These are phyloP conservation scores for Zaprionus taronus DNA, from an alignment of 1,140 invertebrate genomes.

Conservation along the genomic window DNA sequence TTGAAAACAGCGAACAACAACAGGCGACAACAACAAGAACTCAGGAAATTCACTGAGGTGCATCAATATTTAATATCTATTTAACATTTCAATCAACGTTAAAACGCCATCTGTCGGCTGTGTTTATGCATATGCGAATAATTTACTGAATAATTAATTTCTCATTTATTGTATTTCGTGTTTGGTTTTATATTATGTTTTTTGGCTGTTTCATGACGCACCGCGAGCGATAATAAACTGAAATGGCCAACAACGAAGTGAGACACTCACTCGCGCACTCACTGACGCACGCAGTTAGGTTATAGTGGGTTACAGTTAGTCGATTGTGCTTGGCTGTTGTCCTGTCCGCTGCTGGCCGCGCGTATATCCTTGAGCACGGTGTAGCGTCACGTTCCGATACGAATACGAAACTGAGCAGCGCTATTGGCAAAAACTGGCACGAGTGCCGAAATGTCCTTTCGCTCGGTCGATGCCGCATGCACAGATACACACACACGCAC, in stretches of 20 bases:
- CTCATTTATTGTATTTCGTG: constrained; percentile 76
- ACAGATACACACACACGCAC: background rate
- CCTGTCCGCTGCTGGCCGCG: constrained; percentile 46
- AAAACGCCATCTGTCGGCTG: constrained; percentile 3
- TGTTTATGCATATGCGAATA: constrained; percentile 54
- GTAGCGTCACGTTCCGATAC: constrained; percentile 84
- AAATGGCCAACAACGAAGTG: constrained; percentile 52
- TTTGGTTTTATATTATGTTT: constrained; percentile 50
- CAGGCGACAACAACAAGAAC: background rate
- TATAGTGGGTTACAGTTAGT: constrained; percentile 14
- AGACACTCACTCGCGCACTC: constrained; percentile 38
- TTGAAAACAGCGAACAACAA: constrained; percentile 19
- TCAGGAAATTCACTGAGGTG: constrained; percentile 5
- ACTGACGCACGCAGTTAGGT: constrained; percentile 9
- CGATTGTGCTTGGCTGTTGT: constrained; percentile 36
- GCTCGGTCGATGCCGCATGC: constrained; percentile 38
- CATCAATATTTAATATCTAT: constrained; percentile 77
- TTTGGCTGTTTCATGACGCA: constrained; percentile 49
- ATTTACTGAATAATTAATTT: constrained; percentile 78
- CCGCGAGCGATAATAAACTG: constrained; percentile 69
- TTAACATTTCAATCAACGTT: constrained; percentile 75
- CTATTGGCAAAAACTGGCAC: constrained; percentile 69
- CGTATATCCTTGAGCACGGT: constrained; percentile 81
- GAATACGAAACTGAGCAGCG: constrained; percentile 84
- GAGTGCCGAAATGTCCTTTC: constrained; percentile 70